phyloP scores from a whole-genome alignment of 2,888 invertebrate genomes.

The Tachina grossa region DNA sequence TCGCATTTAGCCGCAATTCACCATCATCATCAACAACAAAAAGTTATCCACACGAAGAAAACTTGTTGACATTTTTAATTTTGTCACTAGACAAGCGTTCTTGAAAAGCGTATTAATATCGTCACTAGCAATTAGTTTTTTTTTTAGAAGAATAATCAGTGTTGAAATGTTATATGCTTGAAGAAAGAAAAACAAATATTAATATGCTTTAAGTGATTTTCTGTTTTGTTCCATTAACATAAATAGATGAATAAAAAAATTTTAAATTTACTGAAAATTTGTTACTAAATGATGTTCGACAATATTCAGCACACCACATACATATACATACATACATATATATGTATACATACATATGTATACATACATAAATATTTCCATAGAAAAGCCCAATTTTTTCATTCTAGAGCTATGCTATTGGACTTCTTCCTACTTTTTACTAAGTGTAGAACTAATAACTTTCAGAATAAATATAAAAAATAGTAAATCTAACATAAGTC shows the following conservation, averaged over 20 bases:
- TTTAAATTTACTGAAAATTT: neutral
- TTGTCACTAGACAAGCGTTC: neutral
- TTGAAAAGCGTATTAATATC: neutral
- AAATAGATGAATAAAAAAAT: neutral
- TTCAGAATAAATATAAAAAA: no score
- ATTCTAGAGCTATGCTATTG: no score
- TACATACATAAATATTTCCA: no score
- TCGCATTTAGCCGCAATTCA: no score
- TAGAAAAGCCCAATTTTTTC: no score
- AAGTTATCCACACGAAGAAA: no score
- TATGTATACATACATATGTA: no score
- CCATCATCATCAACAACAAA: no score
- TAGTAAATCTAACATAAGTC: no score
- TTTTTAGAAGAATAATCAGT: neutral
- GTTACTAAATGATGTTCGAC: slow-evolving; percentile 3
- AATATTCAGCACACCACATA: neutral
- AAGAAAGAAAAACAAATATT: neutral
- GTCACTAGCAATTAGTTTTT: neutral
- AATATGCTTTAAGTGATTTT: neutral
- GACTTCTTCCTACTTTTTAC: no score
- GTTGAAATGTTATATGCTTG: neutral
- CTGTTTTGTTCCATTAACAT: neutral
- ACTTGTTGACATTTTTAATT: neutral
- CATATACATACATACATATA: no score
- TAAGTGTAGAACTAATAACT: no score